phyloP scores from a whole-genome alignment of 2,888 invertebrate genomes.

The Pantelozetes paolii region DNA sequence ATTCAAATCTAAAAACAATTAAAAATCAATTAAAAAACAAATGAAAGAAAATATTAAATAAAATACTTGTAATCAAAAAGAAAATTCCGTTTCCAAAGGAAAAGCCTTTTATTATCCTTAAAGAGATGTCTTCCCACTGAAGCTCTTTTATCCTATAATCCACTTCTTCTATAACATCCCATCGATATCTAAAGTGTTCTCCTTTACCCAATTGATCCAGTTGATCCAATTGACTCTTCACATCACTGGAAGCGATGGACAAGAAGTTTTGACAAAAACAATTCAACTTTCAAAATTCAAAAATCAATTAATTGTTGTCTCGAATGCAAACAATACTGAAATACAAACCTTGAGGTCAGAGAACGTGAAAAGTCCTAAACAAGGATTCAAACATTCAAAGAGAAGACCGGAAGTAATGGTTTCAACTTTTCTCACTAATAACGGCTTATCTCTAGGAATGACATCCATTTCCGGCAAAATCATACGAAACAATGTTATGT shows the following conservation, averaged over 20 bases:
- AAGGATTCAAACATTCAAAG: background rate
- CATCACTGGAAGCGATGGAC: constrained; percentile 3
- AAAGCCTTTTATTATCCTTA: constrained; percentile 7
- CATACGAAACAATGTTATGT: constrained; percentile 11
- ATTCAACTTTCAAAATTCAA: background rate
- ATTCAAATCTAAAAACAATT: background rate
- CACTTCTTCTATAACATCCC: no score
- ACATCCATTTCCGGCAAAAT: background rate
- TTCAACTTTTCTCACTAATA: background rate
- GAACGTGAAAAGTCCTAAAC: constrained; percentile 14
- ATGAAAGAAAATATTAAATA: background rate
- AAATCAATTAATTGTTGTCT: background rate
- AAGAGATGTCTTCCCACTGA: background rate
- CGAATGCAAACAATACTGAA: background rate
- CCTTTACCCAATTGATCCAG: no score
- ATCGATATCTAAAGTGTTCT: no score
- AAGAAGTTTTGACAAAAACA: background rate
- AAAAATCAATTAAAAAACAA: background rate
- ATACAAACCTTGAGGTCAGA: background rate
- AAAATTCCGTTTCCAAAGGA: background rate
- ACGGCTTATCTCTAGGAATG: background rate
- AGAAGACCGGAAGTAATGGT: constrained; percentile 1
- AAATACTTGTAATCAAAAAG: constrained; percentile 20
- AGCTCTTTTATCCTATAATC: background rate
- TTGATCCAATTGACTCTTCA: no score